Percentiles rank a stretch among this genome's conserved stretches.
phyloP scores from a whole-genome alignment of 2,888 invertebrate species.

The Autographa pulchrina region DNA sequence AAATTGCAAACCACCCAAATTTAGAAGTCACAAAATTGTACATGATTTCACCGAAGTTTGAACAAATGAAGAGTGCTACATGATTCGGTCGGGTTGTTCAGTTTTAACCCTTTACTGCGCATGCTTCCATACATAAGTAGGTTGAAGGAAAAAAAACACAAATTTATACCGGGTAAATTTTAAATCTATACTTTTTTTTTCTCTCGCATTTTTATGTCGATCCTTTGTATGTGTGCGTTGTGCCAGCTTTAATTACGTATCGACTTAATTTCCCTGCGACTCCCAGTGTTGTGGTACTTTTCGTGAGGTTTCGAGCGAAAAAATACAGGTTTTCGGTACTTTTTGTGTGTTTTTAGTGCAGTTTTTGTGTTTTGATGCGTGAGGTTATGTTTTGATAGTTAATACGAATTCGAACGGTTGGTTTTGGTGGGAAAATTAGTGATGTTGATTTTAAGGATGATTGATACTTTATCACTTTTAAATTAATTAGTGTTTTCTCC shows the following conservation, averaged over 20 bases:
- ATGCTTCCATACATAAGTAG: conserved; percentile 88
- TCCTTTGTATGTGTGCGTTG: conserved; percentile 87
- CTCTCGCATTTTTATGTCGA: conserved; percentile 88
- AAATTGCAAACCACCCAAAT: conserved; percentile 63
- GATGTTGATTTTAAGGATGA: conserved; percentile 19
- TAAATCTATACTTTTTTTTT: conserved; percentile 89
- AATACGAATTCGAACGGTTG: conserved; percentile 23
- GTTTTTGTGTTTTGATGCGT: conserved; percentile 36
- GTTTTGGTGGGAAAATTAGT: conserved; percentile 59
- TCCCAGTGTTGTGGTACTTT: conserved; percentile 73
- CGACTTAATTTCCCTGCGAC: conserved; percentile 88
- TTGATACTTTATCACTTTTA: neutral
- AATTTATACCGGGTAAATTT: conserved; percentile 90
- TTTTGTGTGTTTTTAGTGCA: conserved; percentile 45
- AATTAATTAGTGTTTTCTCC: conserved; percentile 16
- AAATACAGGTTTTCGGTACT: conserved; percentile 58
- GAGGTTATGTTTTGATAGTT: conserved; percentile 53
- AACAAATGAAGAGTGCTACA: conserved; percentile 5
- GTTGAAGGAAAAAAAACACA: conserved; percentile 88
- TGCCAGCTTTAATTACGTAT: conserved; percentile 89
- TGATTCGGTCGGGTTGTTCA: conserved; percentile 57
- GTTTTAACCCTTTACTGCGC: conserved; percentile 88
- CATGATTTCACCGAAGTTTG: conserved; percentile 20
- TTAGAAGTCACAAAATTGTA: conserved; percentile 20
- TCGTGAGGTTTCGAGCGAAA: conserved; percentile 65